phyloP scores from a whole-genome alignment of 2,888 invertebrate species.

The Sphecodes monilicornis region DNA sequence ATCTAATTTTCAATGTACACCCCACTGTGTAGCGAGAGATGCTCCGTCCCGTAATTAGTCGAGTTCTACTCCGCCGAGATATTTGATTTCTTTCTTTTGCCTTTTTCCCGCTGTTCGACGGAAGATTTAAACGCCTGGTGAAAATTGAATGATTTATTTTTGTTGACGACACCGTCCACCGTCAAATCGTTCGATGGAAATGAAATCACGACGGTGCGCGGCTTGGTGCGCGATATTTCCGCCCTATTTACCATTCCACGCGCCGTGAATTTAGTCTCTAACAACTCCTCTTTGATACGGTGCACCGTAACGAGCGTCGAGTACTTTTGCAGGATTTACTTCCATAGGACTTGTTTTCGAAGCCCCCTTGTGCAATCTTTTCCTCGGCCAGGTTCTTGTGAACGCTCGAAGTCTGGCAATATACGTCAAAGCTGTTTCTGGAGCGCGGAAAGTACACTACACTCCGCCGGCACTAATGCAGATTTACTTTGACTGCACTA shows the following conservation, averaged over 20 bases:
- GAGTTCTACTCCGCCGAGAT: background rate
- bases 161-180: background rate
- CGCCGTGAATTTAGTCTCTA: background rate
- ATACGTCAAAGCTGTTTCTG: background rate
- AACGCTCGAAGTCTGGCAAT: background rate
- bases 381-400: background rate
- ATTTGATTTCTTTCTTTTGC: background rate
- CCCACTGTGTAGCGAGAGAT: background rate
- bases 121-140: background rate
- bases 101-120: background rate
- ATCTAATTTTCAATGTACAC: background rate
- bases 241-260: constrained; percentile 8
- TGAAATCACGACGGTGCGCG: background rate
- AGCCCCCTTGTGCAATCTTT: background rate
- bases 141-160: constrained; percentile 32
- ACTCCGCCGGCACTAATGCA: background rate
- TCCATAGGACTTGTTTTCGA: background rate
- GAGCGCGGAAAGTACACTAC: background rate
- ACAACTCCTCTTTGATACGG: constrained; percentile 6
- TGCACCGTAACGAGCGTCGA: background rate
- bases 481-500: background rate
- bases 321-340: background rate
- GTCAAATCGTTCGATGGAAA: background rate
- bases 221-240: background rate
- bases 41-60: constrained; percentile 11